Conservation (phyloP, 2,113 vertebrate genomes). For the Callaeas wilsoni region DNA sequence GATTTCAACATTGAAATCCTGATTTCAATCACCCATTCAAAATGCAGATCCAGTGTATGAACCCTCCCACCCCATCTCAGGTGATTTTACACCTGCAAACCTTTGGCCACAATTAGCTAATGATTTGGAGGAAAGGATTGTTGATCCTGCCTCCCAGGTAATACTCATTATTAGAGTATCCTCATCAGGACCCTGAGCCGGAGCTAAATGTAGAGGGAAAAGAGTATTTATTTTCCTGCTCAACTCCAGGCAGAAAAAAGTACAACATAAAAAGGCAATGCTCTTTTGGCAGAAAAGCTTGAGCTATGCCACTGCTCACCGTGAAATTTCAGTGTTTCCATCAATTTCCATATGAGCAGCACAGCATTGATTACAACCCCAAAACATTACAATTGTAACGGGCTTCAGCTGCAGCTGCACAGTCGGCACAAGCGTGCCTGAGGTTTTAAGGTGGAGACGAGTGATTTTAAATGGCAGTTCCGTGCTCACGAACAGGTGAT, state of each 20-base stretch:
- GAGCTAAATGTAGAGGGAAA: background rate
- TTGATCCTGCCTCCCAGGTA: background rate
- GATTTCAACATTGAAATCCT: background rate
- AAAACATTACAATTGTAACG: accelerated
- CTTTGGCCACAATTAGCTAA: background rate
- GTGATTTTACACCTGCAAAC: background rate
- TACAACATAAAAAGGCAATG: accelerated
- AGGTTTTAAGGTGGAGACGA: accelerated
- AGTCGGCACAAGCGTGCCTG: accelerated
- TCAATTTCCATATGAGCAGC: background rate
- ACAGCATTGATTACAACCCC: accelerated
- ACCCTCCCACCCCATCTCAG: background rate
- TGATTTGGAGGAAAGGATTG: background rate
- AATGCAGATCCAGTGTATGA: background rate
- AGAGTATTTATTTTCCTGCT: background rate
- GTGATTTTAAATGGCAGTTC: background rate
- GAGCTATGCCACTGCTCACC: background rate
- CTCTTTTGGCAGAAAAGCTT: background rate
- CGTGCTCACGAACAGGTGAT: accelerated
- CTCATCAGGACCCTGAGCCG: background rate
- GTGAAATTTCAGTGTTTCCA: background rate
- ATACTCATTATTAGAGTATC: too few species aligned
- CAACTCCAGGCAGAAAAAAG: background rate
- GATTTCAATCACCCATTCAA: background rate
- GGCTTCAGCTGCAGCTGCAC: background rate